phyloP scores from a whole-genome alignment of 2,888 invertebrate genomes.

The Nemapogon koenigi region DNA sequence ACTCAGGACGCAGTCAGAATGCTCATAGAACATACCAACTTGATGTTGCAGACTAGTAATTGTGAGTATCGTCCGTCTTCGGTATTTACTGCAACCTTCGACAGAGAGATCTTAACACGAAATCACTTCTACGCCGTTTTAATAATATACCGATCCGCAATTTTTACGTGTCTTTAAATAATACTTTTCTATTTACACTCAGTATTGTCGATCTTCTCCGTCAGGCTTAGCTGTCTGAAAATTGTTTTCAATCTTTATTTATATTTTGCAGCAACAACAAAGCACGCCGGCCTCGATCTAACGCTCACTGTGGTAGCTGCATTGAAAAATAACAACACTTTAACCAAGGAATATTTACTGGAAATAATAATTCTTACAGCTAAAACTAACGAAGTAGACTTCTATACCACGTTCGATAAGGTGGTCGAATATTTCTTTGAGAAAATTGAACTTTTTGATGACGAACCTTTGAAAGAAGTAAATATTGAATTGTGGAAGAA shows the following conservation, averaged over 20 bases:
- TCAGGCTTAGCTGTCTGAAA: not conserved
- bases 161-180: not conserved
- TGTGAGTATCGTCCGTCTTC: constrained; percentile 22
- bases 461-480: constrained; percentile 15
- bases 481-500: constrained; percentile 15
- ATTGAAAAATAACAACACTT: constrained; percentile 26
- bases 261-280: constrained; percentile 26
- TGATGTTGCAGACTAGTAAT: constrained; percentile 20
- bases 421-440: constrained; percentile 25
- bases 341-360: constrained; percentile 25
- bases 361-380: constrained; percentile 21
- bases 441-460: constrained; percentile 28
- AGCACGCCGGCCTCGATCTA: constrained; percentile 27
- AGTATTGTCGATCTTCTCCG: not conserved
- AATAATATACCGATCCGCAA: too few relatives aligned
- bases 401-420: constrained; percentile 20
- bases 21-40: constrained; percentile 17
- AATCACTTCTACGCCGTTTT: too few relatives aligned
- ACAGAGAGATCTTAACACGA: too few relatives aligned
- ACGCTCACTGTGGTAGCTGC: constrained; percentile 23
- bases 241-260: not conserved
- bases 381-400: constrained; percentile 19
- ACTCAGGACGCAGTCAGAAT: constrained; percentile 16
- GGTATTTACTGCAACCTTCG: too few relatives aligned
- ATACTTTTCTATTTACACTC: not conserved